Percentiles rank a stretch among this genome's conserved stretches.
These are phyloP conservation scores for Caenorhabditis inopinata DNA, from an alignment of 1,140 invertebrate species.

Conservation along the genomic window DNA sequence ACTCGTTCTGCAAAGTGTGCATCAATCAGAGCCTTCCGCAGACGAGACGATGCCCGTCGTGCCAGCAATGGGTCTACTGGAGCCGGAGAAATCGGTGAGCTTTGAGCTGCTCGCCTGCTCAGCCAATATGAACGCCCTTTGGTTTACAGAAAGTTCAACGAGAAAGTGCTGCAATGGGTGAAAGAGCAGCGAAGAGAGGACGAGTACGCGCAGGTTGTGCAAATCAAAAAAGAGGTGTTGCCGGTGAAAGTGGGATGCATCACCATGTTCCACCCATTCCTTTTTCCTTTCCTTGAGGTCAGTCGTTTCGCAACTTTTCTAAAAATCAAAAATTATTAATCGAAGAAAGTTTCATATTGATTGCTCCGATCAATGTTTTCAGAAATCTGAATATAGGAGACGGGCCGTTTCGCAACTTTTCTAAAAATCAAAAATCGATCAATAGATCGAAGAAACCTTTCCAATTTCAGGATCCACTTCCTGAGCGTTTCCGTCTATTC, in stretches of 20 bases:
- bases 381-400: too few relatives aligned
- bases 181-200: background rate
- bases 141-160: background rate
- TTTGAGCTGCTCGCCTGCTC: too few relatives aligned
- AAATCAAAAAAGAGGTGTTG: background rate
- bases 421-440: too few relatives aligned
- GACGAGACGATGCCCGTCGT: background rate
- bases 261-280: background rate
- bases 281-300: background rate
- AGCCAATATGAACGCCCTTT: too few relatives aligned
- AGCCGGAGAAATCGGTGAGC: background rate
- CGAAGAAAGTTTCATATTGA: too few relatives aligned
- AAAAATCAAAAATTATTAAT: too few relatives aligned
- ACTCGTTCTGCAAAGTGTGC: conserved; percentile 8
- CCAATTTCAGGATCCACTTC: too few relatives aligned
- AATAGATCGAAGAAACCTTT: too few relatives aligned
- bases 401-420: too few relatives aligned
- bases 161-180: background rate
- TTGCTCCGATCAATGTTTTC: too few relatives aligned
- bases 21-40: background rate
- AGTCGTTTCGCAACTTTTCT: too few relatives aligned
- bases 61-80: conserved; percentile 12
- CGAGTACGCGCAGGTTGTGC: background rate
- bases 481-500: too few relatives aligned
- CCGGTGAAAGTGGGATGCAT: background rate